Conservation (phyloP, 2,113 vertebrate species). For the Varanus salvator region DNA sequence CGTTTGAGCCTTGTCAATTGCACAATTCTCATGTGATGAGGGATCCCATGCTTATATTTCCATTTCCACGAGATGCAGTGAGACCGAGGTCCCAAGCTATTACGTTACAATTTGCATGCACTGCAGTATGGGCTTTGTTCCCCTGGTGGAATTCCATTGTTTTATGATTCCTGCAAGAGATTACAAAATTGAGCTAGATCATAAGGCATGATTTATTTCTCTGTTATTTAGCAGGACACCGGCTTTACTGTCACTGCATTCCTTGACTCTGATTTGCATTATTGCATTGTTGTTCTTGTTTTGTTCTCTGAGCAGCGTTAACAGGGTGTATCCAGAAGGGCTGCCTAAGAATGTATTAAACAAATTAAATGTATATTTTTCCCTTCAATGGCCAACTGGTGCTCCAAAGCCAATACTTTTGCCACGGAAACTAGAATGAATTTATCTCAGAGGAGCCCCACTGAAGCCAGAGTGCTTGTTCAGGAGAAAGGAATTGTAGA, state of each 20-base stretch:
- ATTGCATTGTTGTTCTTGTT: too few relatives aligned
- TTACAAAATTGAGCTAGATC: background rate
- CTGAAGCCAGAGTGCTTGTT: background rate
- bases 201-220: background rate
- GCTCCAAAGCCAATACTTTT: background rate
- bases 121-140: background rate
- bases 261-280: too few relatives aligned
- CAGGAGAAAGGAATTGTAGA: background rate
- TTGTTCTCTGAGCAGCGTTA: too few relatives aligned
- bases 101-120: background rate
- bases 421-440: background rate
- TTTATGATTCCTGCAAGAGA: background rate
- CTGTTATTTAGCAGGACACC: too few relatives aligned
- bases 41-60: too few relatives aligned
- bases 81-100: too few relatives aligned
- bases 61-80: too few relatives aligned
- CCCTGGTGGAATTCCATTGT: background rate
- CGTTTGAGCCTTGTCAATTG: too few relatives aligned
- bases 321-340: too few relatives aligned
- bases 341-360: too few relatives aligned
- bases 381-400: background rate
- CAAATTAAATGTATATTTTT: background rate
- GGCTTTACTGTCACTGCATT: too few relatives aligned
- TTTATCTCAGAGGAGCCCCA: background rate
- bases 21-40: too few relatives aligned